These are phyloP conservation scores for Drosophila sordidapex DNA, from an alignment of 2,888 invertebrate species.

Conservation along the genomic window DNA sequence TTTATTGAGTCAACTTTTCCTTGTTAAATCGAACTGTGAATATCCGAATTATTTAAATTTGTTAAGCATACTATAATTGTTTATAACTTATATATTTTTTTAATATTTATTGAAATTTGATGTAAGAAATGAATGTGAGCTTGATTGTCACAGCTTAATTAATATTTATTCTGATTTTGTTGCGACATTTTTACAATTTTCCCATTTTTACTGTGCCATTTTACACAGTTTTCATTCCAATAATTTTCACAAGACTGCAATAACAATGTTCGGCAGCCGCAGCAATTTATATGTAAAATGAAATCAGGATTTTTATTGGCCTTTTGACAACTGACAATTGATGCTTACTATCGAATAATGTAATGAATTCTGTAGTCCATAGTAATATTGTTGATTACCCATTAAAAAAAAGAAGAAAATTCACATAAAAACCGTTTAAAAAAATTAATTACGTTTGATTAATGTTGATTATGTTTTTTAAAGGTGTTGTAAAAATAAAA, in stretches of 20 bases:
- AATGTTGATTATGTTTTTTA: slow-evolving; percentile 5
- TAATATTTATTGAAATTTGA: slow-evolving; percentile 38
- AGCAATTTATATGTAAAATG: slow-evolving; percentile 48
- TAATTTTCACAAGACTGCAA: background rate
- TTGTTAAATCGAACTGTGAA: slow-evolving; percentile 73
- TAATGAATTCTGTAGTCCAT: slow-evolving; percentile 52
- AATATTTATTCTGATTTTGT: slow-evolving; percentile 78
- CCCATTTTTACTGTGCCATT: slow-evolving; percentile 23
- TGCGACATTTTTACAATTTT: slow-evolving; percentile 21
- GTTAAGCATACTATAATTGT: slow-evolving; percentile 62
- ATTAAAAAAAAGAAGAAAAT: slow-evolving; percentile 21
- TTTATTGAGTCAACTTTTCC: slow-evolving; percentile 65
- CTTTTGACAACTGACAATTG: slow-evolving; percentile 28
- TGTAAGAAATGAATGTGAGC: slow-evolving; percentile 30
- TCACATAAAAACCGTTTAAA: slow-evolving; percentile 27
- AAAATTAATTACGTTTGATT: slow-evolving; percentile 2
- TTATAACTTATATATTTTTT: slow-evolving; percentile 57
- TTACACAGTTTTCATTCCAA: background rate
- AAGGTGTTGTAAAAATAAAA: background rate
- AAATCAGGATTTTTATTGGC: slow-evolving; percentile 75
- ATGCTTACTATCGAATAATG: slow-evolving; percentile 37
- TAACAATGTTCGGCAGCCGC: background rate
- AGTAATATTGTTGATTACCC: slow-evolving; percentile 62
- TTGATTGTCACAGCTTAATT: slow-evolving; percentile 20
- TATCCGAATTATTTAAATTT: slow-evolving; percentile 44